phyloP scores from a whole-genome alignment of 2,113 vertebrate genomes.

The Bubo blakistoni region DNA sequence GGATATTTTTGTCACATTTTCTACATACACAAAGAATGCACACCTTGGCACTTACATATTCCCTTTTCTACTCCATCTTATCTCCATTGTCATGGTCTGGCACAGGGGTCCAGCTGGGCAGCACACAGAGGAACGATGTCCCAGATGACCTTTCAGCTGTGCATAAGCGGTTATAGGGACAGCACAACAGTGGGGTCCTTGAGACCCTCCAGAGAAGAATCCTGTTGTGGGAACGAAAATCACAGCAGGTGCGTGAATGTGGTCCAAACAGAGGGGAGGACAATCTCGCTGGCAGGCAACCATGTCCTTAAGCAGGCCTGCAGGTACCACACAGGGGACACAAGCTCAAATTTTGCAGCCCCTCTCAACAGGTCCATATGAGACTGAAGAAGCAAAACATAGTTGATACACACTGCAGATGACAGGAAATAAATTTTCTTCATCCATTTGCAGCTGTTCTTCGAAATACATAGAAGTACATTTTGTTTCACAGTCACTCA shows the following conservation, averaged over 20 bases:
- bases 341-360: background rate
- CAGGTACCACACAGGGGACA: accelerated
- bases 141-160: background rate
- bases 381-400: background rate
- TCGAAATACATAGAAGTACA: background rate
- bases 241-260: background rate
- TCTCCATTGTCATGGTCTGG: background rate
- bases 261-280: background rate
- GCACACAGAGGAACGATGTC: background rate
- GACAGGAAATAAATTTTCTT: background rate
- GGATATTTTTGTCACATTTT: background rate
- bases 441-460: background rate
- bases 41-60: background rate
- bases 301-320: background rate
- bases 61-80: background rate
- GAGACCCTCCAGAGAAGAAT: background rate
- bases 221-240: background rate
- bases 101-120: background rate
- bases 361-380: background rate
- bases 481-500: background rate
- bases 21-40: background rate
- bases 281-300: background rate
- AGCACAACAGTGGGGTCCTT: accelerated
- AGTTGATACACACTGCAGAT: background rate
- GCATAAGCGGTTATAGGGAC: accelerated